A percentile compares a stretch with the other conserved stretches of the same genome.
Conservation (phyloP, 2,888 invertebrate species). For the Quadriops clusia region DNA sequence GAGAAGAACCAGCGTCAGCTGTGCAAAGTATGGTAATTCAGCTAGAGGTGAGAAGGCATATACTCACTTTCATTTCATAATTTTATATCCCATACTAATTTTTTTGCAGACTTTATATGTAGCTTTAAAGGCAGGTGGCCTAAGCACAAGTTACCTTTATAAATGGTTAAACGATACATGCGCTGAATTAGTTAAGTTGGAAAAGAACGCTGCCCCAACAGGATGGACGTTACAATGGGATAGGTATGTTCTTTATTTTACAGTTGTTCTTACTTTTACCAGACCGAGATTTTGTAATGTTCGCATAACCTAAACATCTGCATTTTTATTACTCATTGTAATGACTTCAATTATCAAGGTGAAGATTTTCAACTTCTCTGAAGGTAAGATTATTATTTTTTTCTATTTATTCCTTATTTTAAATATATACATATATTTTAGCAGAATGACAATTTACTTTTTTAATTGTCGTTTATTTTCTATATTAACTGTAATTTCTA, state of each 20-base stretch:
- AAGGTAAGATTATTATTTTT: slow-evolving; percentile 13
- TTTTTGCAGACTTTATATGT: slow-evolving; percentile 48
- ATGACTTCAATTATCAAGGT: too few relatives aligned
- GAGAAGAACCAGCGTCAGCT: slow-evolving; percentile 41
- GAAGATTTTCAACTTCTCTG: too few relatives aligned
- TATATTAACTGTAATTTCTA: too few relatives aligned
- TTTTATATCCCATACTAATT: too few relatives aligned
- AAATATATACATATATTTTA: too few relatives aligned
- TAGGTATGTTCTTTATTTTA: slow-evolving; percentile 46
- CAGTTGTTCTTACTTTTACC: too few relatives aligned
- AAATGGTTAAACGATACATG: slow-evolving; percentile 49
- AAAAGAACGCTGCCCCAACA: slow-evolving; percentile 51
- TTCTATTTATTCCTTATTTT: too few relatives aligned
- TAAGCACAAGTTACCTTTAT: slow-evolving; percentile 46
- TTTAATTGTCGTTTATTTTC: too few relatives aligned
- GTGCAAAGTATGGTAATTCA: slow-evolving; percentile 50
- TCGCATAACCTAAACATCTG: too few relatives aligned
- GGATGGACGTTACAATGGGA: slow-evolving; percentile 64
- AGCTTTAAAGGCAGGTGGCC: slow-evolving; percentile 49
- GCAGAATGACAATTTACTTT: too few relatives aligned
- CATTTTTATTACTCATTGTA: too few relatives aligned
- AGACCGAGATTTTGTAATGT: not conserved
- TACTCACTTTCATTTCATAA: not conserved
- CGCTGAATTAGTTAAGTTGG: slow-evolving; percentile 48
- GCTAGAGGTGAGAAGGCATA: slow-evolving; percentile 38